A percentile compares a stretch with the other conserved stretches of the same genome.
Conservation (phyloP, 2,888 invertebrate genomes). For the Calameuta idolon region DNA sequence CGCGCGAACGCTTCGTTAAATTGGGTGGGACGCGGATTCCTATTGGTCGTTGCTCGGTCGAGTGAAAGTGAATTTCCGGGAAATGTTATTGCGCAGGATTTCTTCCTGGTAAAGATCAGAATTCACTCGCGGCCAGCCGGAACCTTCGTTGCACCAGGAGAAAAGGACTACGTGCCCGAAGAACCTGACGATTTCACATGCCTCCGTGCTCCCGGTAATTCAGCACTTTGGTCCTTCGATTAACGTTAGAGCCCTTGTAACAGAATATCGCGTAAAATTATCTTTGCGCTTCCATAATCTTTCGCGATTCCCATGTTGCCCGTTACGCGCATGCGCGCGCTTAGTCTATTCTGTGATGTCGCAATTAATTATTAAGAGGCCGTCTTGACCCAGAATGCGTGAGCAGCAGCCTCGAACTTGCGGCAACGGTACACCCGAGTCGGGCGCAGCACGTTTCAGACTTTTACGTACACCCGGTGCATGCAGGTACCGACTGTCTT, state of each 20-base stretch:
- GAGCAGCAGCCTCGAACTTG: not conserved
- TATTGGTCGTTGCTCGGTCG: constrained; percentile 25
- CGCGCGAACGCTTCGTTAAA: not conserved
- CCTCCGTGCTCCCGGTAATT: not conserved
- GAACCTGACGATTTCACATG: not conserved
- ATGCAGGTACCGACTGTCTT: not conserved
- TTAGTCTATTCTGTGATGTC: not conserved
- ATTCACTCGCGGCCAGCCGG: not conserved
- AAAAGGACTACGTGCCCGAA: not conserved
- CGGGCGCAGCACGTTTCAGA: not conserved
- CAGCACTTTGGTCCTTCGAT: not conserved
- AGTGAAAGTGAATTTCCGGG: constrained; percentile 66
- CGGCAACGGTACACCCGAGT: not conserved
- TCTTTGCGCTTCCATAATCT: not conserved
- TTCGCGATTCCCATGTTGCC: not conserved
- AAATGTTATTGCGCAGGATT: constrained; percentile 38
- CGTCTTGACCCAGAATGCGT: not conserved
- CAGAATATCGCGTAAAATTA: not conserved
- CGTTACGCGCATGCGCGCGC: not conserved
- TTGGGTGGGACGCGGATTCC: not conserved
- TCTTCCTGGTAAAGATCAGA: not conserved
- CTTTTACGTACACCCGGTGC: not conserved
- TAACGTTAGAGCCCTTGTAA: not conserved
- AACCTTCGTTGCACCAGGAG: not conserved
- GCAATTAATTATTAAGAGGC: not conserved